phyloP scores from a whole-genome alignment of 2,113 vertebrate genomes.

The Zosterops hypoxanthus region DNA sequence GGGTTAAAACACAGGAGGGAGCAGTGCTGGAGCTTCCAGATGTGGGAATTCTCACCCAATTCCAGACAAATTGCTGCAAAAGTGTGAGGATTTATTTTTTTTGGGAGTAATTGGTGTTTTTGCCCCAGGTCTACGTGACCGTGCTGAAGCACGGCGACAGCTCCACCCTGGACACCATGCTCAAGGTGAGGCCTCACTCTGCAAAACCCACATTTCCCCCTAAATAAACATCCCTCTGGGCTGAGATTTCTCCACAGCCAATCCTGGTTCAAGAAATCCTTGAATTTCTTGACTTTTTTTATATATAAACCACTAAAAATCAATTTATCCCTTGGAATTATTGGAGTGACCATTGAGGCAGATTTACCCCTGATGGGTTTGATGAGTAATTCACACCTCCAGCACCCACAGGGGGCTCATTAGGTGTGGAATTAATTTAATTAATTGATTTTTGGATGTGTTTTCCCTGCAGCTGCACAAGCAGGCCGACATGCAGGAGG shows the following conservation, averaged over 20 bases:
- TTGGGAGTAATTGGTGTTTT: not conserved
- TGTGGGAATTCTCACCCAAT: not conserved
- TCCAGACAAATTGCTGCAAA: rapidly evolving
- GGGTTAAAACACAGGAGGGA: not conserved
- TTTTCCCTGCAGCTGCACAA: conserved; percentile 87
- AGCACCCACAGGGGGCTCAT: rapidly evolving
- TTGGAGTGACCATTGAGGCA: not conserved
- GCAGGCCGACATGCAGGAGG: conserved; percentile 98
- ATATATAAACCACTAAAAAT: too few relatives aligned
- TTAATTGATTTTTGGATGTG: too few relatives aligned
- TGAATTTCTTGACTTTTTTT: too few relatives aligned
- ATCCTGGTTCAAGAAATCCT: too few relatives aligned
- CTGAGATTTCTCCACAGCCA: not conserved
- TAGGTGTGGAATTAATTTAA: not conserved
- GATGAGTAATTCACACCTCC: not conserved
- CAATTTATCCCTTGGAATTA: not conserved
- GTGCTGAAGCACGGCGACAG: conserved; percentile 95
- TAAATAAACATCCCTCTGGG: not conserved
- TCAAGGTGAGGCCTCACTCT: conserved; percentile 81
- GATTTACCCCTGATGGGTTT: not conserved
- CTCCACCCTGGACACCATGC: conserved; percentile 91
- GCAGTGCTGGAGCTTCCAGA: not conserved
- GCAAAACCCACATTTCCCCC: not conserved
- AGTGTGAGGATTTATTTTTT: not conserved
- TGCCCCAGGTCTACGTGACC: conserved; percentile 90